Percentiles rank a stretch among this genome's conserved stretches.
These are phyloP conservation scores for Pseudochirops cupreus DNA, from an alignment of 2,797 vertebrate genomes.

Conservation along the genomic window DNA sequence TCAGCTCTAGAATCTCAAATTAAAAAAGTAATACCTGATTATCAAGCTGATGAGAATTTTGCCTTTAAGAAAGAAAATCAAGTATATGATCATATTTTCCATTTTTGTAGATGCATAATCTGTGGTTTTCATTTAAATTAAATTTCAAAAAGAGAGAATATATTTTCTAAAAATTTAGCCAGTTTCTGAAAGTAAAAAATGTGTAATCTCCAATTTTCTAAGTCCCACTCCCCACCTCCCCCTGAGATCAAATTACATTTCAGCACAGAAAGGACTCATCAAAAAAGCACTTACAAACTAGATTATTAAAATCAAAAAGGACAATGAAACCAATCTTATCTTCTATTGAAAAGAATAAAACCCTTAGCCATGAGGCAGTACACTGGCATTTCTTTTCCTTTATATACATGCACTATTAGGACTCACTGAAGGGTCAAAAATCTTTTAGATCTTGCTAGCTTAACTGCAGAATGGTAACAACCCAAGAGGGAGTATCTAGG, in stretches of 20 bases:
- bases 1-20: slow-evolving; percentile 32
- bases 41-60: slow-evolving; percentile 24
- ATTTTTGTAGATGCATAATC: slow-evolving; percentile 36
- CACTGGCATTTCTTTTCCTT: slow-evolving; percentile 76
- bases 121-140: slow-evolving; percentile 49
- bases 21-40: slow-evolving; percentile 24
- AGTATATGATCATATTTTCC: slow-evolving; percentile 45
- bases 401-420: slow-evolving; percentile 87
- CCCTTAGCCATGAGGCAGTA: slow-evolving; percentile 76
- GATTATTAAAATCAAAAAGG: slow-evolving; percentile 36
- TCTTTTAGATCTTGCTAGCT: slow-evolving; percentile 86
- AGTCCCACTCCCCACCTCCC: neutral
- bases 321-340: slow-evolving; percentile 51
- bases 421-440: slow-evolving; percentile 85
- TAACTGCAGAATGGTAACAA: slow-evolving; percentile 86
- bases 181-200: slow-evolving; percentile 46
- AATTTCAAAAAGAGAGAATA: slow-evolving; percentile 46
- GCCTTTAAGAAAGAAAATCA: neutral
- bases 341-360: slow-evolving; percentile 77
- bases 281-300: slow-evolving; percentile 33
- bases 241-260: slow-evolving; percentile 31
- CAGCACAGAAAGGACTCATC: slow-evolving; percentile 29
- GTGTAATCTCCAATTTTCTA: slow-evolving; percentile 42
- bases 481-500: slow-evolving; percentile 88
- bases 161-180: slow-evolving; percentile 34